Evolutionary conservation across 2,888 invertebrate species (phyloP), one percentile per base, ranked within the genome.

Genomic region (Xanthia icteritia): DNA sequence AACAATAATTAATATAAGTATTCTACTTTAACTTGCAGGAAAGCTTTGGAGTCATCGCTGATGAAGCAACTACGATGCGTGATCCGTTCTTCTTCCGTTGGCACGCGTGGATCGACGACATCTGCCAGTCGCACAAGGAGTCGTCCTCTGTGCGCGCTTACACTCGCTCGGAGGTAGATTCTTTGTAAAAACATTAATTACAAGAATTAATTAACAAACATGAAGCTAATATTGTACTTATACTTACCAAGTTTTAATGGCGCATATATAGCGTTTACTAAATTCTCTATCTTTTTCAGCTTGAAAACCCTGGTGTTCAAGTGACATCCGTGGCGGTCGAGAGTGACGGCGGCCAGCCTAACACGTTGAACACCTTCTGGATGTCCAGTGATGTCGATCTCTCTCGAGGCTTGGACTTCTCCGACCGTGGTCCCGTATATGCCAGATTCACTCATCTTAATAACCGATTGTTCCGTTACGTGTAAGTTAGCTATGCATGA

Each of bases 61-160:
- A 98, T 90, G 97, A 98, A 6, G 97, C 98, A 0, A 98, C 98
- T 0, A 98, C 98, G 0, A 98, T 99, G 98, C 97, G 98, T 68
- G 99, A 99, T 93, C 98, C 99, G 0, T 96, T 98, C 82, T 99
- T 99, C 96, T 99, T 98, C 95, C 97, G 98, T 90, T 98, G 98
- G 98, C 99, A 99, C 90, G 97, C 97, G 1, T 98, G 97, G 92
- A 97, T 98, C 67, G 98, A 98, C 88, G 97, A 97, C 82, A 93
- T 98, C 51, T 98, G 98, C 97, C 97, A 97, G 86, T 97, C 97
- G 85, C 97, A 97, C 93, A 98, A 99, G 92, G 95, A 96, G 74
- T 95, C 96, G 0, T 6, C 89, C 0, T 85, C 90, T 78, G 95
- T 96, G 5, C 92, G 92, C 17, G 94, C 93, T 0, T 97, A 97